Evolutionary conservation across 2,888 invertebrate species (phyloP), one percentile per base, ranked within the genome.

Genomic region (Heteromurus nitidus): DNA sequence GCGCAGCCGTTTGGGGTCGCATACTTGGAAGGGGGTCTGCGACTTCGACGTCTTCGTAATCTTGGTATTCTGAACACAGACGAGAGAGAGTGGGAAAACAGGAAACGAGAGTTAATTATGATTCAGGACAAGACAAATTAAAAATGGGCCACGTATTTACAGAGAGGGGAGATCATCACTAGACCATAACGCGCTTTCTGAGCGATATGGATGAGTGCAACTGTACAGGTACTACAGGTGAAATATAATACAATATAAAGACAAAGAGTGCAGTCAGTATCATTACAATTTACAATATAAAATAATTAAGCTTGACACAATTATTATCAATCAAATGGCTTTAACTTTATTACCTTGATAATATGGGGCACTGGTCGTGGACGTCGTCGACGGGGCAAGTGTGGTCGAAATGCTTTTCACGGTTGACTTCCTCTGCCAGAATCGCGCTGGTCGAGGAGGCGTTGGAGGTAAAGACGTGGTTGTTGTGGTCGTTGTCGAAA

Each of bases 391-490:
- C 31, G 81, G 60, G 44, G 77, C 75, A 9, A 36, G 13, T 26
- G 85, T 85, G 65, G 84, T 73, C n/a, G 85, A 84, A 68, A 81
- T 81, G 31, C 83, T 74, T 53, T 75, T 79, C 24, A 70, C 84
- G 42, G 82, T 82, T 42, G 83, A 69, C 68, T 82, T 84, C 74
- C 86, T 65, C 73, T 85, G 85, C 85, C 85, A 85, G 72, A 84
- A 84, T 69, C 85, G 62, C 30, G 85, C 82, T 24, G 80, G 77
- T 53, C 85, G 76, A 3, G 72, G 60, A 11, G 82, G 55, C 3
- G 75, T 67, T 42, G 44, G 70, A 13, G 80, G 36, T 16, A 74
- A 13, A 13, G 77, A 31, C 22, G 79, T 47, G 1, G 80, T 65
- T 18, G 75, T 68, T 13, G 80, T 79, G 13, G 74, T 62, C 22